Evolutionary conservation across 2,888 invertebrate genomes (phyloP).

Genomic region (Cepaea hortensis): DNA sequence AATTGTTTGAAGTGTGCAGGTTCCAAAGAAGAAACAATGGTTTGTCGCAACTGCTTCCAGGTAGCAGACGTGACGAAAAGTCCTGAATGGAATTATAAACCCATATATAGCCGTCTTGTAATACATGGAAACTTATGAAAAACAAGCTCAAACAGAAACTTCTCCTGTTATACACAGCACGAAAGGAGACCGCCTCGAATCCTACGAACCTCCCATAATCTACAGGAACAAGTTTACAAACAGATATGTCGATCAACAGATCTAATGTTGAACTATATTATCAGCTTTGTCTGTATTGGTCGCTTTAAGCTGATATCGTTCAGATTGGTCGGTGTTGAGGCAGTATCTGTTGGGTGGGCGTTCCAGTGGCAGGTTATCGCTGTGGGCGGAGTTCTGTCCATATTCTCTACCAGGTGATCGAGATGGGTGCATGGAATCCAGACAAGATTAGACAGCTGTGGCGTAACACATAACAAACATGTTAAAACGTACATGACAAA

Average conservation of each 20-base stretch:
- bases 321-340: conserved; percentile 25
- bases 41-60: not conserved
- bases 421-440: not conserved
- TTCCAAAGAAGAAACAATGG: not conserved
- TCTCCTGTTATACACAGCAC: conserved; percentile 25
- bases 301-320: conserved; percentile 9
- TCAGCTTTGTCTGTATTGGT: conserved; percentile 20
- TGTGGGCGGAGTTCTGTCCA: conserved; percentile 18
- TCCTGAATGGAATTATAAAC: not conserved
- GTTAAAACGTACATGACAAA: not conserved
- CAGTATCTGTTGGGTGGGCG: conserved; percentile 22
- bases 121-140: not conserved
- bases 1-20: not conserved
- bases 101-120: not conserved
- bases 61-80: not conserved
- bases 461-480: conserved; percentile 1
- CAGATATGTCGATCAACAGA: not conserved
- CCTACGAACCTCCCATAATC: not conserved
- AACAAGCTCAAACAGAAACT: conserved; percentile 27
- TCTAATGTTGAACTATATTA: not conserved
- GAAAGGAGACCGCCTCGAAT: conserved; percentile 20
- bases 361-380: not conserved
- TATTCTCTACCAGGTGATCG: not conserved
- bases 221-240: not conserved
- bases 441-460: conserved; percentile 1